phyloP scores from a whole-genome alignment of 2,113 vertebrate genomes.

The Oenanthe melanoleuca region DNA sequence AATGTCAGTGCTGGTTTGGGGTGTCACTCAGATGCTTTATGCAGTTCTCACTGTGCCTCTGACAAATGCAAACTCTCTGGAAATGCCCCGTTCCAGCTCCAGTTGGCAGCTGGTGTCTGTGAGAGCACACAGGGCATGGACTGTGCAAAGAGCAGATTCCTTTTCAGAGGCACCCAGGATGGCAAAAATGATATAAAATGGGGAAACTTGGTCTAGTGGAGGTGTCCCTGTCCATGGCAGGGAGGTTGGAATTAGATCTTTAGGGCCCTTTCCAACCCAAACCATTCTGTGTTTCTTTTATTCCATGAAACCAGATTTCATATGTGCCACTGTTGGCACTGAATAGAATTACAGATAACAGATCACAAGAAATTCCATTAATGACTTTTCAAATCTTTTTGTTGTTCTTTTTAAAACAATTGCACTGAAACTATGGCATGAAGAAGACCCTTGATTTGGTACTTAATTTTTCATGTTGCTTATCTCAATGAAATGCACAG shows the following conservation, averaged over 20 bases:
- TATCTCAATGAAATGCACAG: background rate
- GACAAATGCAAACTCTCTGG: background rate
- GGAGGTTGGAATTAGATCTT: background rate
- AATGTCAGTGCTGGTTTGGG: slow-evolving; percentile 39
- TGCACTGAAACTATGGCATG: background rate
- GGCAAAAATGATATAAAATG: background rate
- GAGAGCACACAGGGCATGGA: background rate
- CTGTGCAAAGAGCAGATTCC: background rate
- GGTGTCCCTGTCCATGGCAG: background rate
- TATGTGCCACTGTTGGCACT: background rate
- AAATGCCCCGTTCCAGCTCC: slow-evolving; percentile 3
- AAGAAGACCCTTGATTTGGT: background rate
- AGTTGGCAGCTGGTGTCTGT: background rate
- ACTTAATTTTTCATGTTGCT: background rate
- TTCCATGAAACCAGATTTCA: background rate
- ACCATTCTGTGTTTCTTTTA: background rate
- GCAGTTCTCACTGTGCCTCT: background rate
- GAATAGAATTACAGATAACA: background rate
- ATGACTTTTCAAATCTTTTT: background rate
- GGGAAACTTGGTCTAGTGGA: background rate
- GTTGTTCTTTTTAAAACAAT: background rate
- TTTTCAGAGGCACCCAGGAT: background rate
- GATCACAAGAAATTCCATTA: background rate
- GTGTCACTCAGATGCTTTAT: slow-evolving; percentile 28
- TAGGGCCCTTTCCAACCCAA: background rate